Base-by-base conservation (phyloP, 1,140 invertebrate species). In the Zelostemma sp. region DNA sequence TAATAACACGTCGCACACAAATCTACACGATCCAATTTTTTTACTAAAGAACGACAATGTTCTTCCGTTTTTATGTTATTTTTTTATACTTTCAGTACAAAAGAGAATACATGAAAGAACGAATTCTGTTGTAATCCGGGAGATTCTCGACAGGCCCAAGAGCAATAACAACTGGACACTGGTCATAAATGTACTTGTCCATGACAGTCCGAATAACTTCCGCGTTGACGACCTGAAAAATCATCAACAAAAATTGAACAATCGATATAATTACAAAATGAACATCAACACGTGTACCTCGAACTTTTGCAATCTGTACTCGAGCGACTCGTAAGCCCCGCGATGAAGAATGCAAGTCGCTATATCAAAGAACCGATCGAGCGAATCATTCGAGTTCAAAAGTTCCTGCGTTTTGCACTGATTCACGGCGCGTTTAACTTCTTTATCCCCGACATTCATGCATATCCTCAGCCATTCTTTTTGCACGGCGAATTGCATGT, bases 391-490 rank as follows among this genome's bases (percentile, higher is more conserved):
- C 8, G 73, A 3, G 16, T 64, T 68, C 9, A 64, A 41, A 0
- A 76, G 33, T 41, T 77, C 72, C 21, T 80, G 75, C 4, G 76
- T 77, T 59, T 78, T 86, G 12, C 81, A 64, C 38, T 80, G 73
- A 41, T 78, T 78, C 46, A 84, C 82, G 6, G 85, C 84, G 14
- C 79, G 75, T 14, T 73, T 58, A 8, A 87, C 67, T 65, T 86
- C 85, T 11, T 71, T 72, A 12, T 82, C 73, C 1, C 80, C 82
- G 21, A 85, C 66, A 3, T 60, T 74, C 0, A 73, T 73, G 38
- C 82, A 82, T 14, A 86, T 56, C 46, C 75, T 76, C 77, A 83
- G 82, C 80, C 80, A 86, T 53, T 83, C 75, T 11, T 73, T 71
- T 55, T 81, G 79, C 6, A 85, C 19, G 0, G 70, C 43, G 17